phyloP scores from a whole-genome alignment of 2,888 invertebrate genomes.

The Pristionchus exspectatus region DNA sequence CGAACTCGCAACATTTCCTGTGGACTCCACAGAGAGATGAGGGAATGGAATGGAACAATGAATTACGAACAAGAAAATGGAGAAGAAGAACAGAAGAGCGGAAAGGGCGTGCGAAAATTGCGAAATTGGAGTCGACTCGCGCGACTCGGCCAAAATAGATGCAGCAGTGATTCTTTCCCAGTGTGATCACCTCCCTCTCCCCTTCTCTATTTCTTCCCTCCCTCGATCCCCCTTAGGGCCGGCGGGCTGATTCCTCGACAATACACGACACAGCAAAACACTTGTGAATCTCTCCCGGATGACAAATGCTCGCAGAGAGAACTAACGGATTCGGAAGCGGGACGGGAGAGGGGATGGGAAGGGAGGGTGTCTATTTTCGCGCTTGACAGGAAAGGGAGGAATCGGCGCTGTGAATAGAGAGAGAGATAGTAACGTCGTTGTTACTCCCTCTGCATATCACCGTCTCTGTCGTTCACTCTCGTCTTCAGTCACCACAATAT shows the following conservation, averaged over 20 bases:
- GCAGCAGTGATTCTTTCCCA: conserved; percentile 12
- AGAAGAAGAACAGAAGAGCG: not conserved
- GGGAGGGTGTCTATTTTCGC: not conserved
- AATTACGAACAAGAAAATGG: conserved; percentile 7
- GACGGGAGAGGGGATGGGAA: not conserved
- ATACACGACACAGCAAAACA: conserved; percentile 49
- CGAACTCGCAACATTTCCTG: conserved; percentile 37
- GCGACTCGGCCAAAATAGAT: not conserved
- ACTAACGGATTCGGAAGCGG: not conserved
- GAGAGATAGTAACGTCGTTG: conserved; percentile 12
- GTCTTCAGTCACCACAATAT: conserved; percentile 39
- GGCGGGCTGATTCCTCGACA: conserved; percentile 23
- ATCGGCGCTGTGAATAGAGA: not conserved
- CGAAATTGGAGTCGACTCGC: not conserved
- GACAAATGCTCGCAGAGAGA: conserved; percentile 6
- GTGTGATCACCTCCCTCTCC: conserved; percentile 38
- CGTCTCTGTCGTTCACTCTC: not conserved
- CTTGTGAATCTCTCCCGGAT: conserved; percentile 1
- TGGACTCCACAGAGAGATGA: not conserved
- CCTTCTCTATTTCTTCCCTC: not conserved
- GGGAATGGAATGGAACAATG: not conserved
- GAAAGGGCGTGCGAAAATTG: not conserved
- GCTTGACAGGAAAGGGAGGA: not conserved
- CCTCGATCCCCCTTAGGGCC: conserved; percentile 28
- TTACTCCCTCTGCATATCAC: conserved; percentile 11